Percentiles rank a stretch among this genome's conserved stretches.
These are phyloP conservation scores for Bubalus kerabau DNA, from an alignment of 2,113 vertebrate species.

Conservation along the genomic window DNA sequence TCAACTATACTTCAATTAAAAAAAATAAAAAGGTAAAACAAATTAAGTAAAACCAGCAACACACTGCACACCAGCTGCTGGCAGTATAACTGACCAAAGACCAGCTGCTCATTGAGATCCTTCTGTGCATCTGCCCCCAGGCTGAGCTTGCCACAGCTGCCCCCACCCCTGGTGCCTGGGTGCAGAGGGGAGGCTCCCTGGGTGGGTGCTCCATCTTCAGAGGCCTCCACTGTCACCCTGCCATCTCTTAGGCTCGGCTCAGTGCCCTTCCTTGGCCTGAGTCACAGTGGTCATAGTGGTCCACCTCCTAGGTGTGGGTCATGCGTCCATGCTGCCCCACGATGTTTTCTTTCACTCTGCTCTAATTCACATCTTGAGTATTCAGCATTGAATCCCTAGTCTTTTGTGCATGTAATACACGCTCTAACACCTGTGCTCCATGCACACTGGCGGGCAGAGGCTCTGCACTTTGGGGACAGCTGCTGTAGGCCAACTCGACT, in stretches of 20 bases:
- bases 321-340: fast-evolving
- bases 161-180: not conserved
- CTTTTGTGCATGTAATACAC: not conserved
- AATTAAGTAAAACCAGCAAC: not conserved
- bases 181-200: not conserved
- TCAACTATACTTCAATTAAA: not conserved
- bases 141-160: not conserved
- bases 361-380: not conserved
- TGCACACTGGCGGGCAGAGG: not conserved
- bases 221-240: not conserved
- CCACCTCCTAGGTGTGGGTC: not conserved
- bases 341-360: not conserved
- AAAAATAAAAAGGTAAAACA: not conserved
- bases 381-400: not conserved
- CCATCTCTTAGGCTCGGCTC: not conserved
- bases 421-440: not conserved
- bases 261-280: not conserved
- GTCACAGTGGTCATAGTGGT: not conserved
- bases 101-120: not conserved
- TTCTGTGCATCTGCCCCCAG: not conserved
- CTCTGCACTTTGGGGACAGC: not conserved
- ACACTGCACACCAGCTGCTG: not conserved
- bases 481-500: not conserved
- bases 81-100: not conserved
- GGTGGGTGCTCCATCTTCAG: no score